Evolutionary conservation across 2,797 vertebrate species (phyloP).

Genomic region (Peromyscus eremicus): DNA sequence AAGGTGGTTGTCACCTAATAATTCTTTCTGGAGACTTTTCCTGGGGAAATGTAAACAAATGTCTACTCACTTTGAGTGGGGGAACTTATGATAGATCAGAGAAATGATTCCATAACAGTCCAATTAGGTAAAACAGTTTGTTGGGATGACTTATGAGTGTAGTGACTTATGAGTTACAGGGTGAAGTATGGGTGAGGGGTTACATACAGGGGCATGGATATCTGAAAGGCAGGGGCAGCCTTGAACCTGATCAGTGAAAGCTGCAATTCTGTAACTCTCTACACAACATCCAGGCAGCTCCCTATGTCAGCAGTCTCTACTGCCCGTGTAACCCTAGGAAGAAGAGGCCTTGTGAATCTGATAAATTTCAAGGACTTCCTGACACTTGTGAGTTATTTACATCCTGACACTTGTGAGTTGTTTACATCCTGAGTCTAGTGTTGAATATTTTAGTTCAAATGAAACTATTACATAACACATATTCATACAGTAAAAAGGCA

Average conservation of each 20-base stretch:
- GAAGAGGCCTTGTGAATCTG: background rate
- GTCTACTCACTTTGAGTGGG: background rate
- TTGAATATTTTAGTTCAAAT: background rate
- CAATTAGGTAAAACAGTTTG: background rate
- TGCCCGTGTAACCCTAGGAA: background rate
- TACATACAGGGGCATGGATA: background rate
- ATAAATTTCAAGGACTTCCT: background rate
- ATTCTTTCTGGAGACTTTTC: background rate
- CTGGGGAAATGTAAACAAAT: background rate
- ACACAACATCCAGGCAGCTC: background rate
- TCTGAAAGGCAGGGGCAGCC: background rate
- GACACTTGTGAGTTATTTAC: background rate
- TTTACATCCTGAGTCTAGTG: background rate
- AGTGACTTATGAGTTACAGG: background rate
- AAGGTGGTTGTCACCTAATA: background rate
- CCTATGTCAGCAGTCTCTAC: background rate
- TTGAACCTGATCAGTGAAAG: background rate
- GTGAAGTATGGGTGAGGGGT: background rate
- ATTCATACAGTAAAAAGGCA: background rate
- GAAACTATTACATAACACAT: background rate
- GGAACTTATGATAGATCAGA: background rate
- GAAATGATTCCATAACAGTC: background rate
- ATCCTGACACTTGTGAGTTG: background rate
- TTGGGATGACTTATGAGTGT: background rate
- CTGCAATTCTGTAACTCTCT: background rate